A percentile compares a stretch with the other conserved stretches of the same genome.
Conservation (phyloP, 2,797 vertebrate species). For the Malacoctenus gilli region DNA sequence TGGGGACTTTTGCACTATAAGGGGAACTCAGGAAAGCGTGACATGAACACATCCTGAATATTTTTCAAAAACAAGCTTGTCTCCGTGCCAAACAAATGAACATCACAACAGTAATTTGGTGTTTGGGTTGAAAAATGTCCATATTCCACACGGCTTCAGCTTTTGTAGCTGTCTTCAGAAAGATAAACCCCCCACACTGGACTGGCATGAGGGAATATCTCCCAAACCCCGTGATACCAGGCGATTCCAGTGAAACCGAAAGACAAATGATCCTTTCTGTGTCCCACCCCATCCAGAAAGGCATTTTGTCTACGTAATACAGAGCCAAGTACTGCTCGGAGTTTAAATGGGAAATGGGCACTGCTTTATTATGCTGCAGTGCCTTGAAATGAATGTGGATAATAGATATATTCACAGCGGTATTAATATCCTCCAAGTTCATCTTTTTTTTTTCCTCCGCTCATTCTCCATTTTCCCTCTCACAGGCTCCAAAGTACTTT, state of each 20-base stretch:
- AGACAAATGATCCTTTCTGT: slow-evolving; percentile 76
- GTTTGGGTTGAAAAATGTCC: slow-evolving; percentile 25
- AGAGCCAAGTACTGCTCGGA: slow-evolving; percentile 70
- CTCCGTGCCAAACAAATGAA: background rate
- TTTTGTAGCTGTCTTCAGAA: slow-evolving; percentile 34
- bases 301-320: slow-evolving; percentile 75
- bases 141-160: slow-evolving; percentile 24
- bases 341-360: slow-evolving; percentile 78
- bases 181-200: slow-evolving; percentile 31
- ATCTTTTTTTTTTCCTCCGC: slow-evolving; percentile 67
- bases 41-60: background rate
- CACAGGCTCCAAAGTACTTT: slow-evolving; percentile 80
- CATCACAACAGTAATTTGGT: background rate
- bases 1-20: background rate
- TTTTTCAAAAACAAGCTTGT: slow-evolving; percentile 5
- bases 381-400: slow-evolving; percentile 81
- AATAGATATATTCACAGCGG: slow-evolving; percentile 83
- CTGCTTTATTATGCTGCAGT: slow-evolving; percentile 79
- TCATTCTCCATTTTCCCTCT: slow-evolving; percentile 79
- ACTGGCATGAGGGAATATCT: slow-evolving; percentile 53
- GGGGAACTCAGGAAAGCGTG: background rate
- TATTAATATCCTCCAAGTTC: slow-evolving; percentile 84
- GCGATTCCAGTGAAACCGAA: slow-evolving; percentile 66
- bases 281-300: slow-evolving; percentile 71
- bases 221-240: slow-evolving; percentile 57